Evolutionary conservation across 2,113 vertebrate genomes (phyloP).

Genomic region (Dromiciops gliroides): DNA sequence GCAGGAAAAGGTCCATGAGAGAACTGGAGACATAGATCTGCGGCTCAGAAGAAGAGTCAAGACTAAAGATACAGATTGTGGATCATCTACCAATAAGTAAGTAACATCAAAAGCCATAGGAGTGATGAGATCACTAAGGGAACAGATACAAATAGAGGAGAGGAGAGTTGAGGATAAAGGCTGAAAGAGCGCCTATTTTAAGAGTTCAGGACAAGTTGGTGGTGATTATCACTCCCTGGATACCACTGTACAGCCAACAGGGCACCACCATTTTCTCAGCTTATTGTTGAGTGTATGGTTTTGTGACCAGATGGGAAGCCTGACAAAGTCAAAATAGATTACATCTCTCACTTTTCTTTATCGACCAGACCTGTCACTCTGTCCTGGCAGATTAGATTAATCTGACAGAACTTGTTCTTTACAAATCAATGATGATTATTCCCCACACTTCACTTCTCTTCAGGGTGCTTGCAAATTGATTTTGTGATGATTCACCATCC

Average conservation of each 20-base stretch:
- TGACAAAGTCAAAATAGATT: neutral
- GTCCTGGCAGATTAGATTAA: neutral
- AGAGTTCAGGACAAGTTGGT: neutral
- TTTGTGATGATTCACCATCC: constrained; percentile 16
- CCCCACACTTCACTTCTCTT: constrained; percentile 2
- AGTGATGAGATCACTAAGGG: neutral
- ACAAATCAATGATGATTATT: constrained; percentile 8
- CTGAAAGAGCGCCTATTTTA: neutral
- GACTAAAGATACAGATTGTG: neutral
- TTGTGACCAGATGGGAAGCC: constrained; percentile 7
- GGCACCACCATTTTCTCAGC: neutral
- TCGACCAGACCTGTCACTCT: neutral
- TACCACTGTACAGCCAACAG: neutral
- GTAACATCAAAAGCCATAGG: neutral
- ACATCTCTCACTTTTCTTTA: constrained; percentile 18
- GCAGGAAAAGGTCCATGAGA: neutral
- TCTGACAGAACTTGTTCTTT: neutral
- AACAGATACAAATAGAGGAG: neutral
- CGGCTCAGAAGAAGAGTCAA: neutral
- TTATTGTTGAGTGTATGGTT: neutral
- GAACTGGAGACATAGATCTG: neutral
- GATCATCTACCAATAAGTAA: neutral
- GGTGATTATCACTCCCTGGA: neutral
- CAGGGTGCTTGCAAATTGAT: neutral
- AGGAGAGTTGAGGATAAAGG: neutral